Evolutionary conservation across 2,888 invertebrate species (phyloP).

Genomic region (Xiphydria camelus): DNA sequence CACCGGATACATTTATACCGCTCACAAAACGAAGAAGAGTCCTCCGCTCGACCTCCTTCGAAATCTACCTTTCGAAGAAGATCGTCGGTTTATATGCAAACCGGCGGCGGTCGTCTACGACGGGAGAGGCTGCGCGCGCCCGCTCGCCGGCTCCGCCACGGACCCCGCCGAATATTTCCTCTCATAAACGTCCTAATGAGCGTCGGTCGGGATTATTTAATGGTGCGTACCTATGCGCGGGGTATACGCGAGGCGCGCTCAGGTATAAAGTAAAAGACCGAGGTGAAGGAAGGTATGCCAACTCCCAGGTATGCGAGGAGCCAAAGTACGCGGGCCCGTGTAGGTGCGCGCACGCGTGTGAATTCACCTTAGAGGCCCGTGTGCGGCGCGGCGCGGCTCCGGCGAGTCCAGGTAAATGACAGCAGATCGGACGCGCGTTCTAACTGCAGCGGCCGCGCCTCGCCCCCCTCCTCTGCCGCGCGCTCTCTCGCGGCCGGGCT

Average conservation of each 20-base stretch:
- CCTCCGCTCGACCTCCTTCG: too few relatives aligned
- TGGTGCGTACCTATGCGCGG: slow-evolving; percentile 39
- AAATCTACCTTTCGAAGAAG: too few relatives aligned
- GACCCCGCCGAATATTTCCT: slow-evolving; percentile 45
- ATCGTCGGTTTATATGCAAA: too few relatives aligned
- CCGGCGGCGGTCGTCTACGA: too few relatives aligned
- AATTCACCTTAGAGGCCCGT: slow-evolving; percentile 1
- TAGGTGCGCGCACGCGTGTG: slow-evolving; percentile 1
- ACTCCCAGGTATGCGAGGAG: slow-evolving; percentile 31
- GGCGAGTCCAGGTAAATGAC: slow-evolving; percentile 15
- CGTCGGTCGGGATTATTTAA: slow-evolving; percentile 50
- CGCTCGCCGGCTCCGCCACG: not conserved
- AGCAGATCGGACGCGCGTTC: slow-evolving; percentile 16
- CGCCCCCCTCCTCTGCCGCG: slow-evolving; percentile 2
- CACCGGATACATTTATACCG: too few relatives aligned
- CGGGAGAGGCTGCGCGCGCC: too few relatives aligned
- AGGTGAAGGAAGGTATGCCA: slow-evolving; percentile 19
- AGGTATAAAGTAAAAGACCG: slow-evolving; percentile 40
- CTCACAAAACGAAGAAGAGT: too few relatives aligned
- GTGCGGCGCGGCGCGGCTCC: too few relatives aligned
- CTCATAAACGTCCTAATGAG: slow-evolving; percentile 53
- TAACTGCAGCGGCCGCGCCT: slow-evolving; percentile 5
- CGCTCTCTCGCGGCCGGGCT: slow-evolving; percentile 17
- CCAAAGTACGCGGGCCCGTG: slow-evolving; percentile 1
- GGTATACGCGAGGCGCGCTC: slow-evolving; percentile 28